A percentile compares a stretch with the other conserved stretches of the same genome.
Evolutionary conservation across 2,888 invertebrate genomes (phyloP).

Genomic region (Sarcophaga subvicina): DNA sequence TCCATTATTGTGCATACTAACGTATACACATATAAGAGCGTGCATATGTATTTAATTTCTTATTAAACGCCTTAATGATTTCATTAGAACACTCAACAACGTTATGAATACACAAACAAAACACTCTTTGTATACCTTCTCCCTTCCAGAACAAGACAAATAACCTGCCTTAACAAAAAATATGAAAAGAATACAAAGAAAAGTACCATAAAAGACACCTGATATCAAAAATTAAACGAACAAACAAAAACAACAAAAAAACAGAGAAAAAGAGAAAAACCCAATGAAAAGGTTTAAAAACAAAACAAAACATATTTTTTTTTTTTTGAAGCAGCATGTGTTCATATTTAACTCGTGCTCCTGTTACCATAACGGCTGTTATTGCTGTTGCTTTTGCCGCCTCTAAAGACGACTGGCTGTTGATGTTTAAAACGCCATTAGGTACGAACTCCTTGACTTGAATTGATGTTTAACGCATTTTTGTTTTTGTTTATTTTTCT

Average conservation of each 20-base stretch:
- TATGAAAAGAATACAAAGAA: background rate
- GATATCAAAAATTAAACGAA: constrained; percentile 11
- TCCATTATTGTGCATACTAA: too few species aligned
- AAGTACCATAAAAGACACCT: constrained; percentile 36
- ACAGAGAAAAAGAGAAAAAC: background rate
- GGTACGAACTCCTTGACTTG: constrained; percentile 47
- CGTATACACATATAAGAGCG: too few species aligned
- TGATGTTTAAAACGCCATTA: constrained; percentile 52
- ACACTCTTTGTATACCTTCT: background rate
- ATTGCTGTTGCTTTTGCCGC: background rate
- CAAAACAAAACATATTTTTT: constrained; percentile 41
- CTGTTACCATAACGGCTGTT: background rate
- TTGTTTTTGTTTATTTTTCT: background rate
- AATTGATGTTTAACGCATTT: constrained; percentile 9
- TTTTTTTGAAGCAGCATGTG: constrained; percentile 40
- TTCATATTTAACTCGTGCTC: constrained; percentile 8
- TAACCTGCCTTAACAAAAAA: constrained; percentile 31
- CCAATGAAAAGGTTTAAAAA: constrained; percentile 24
- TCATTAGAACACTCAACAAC: constrained; percentile 39
- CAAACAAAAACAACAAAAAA: background rate
- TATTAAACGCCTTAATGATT: constrained; percentile 60
- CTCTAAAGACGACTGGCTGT: constrained; percentile 2
- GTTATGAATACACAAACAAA: constrained; percentile 9
- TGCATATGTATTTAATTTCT: constrained; percentile 27
- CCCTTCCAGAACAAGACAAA: background rate